Evolutionary conservation across 1,140 invertebrate species (phyloP), one percentile per base, ranked within the genome.

Genomic region (Palaemon carinicauda): DNA sequence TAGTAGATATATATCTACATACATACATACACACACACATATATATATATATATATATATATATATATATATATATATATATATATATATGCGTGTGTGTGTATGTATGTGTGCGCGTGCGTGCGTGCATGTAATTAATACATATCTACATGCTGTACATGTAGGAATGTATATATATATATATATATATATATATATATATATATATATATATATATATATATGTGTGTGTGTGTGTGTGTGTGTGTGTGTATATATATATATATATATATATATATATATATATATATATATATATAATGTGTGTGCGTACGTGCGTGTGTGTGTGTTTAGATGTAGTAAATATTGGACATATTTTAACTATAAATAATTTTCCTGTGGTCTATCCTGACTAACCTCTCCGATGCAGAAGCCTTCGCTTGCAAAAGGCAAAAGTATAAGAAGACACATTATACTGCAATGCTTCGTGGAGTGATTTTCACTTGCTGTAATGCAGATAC

Each of bases 31-130:
- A 60, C 14, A 60, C 14, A 60, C 14, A 60, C 14, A 60, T 60
- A 60, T 60, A 60, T 60, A 60, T 60, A 60, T 60, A 60, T 60
- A 60, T 60, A 60, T 60, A 60, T 60, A 60, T 60, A 60, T 60
- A 60, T 60, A 60, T 60, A 60, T 60, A 60, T 60, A 4, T 60
- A 60, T 60, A 60, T 60, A 60, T 60, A 60, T 60, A 60, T 60
- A 60, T 60, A 60, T 12, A 60, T 60, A 60, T 60, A 60, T 60
- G 12, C 14, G 14, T 60, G 14, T 60, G 14, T 60, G 14, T 60
- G 14, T 60, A 60, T 60, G 14, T 60, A 60, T 60, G 14, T 60
- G 14, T 60, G 14, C 14, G 14, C 14, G 14, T 60, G 14, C 14
- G 14, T 60, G 14, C 14, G 14, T 60, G 14, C 14, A 60, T 60